phyloP scores from a whole-genome alignment of 2,888 invertebrate genomes.

The Spilosoma lubricipeda region DNA sequence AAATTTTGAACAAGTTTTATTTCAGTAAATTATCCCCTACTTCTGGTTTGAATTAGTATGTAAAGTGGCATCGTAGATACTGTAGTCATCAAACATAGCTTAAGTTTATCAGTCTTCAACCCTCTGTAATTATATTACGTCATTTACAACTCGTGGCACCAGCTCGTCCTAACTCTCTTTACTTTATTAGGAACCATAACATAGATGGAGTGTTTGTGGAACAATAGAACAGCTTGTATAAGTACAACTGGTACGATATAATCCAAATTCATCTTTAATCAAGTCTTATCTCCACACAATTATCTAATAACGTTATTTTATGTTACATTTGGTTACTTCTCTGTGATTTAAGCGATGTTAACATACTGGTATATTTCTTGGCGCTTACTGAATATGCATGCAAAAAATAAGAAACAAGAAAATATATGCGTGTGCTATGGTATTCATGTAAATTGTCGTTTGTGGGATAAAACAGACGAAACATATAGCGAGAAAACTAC shows the following conservation, averaged over 20 bases:
- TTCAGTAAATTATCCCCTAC: background rate
- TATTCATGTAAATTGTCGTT: slow-evolving; percentile 35
- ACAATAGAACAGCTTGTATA: background rate
- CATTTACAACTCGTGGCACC: slow-evolving; percentile 12
- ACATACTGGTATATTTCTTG: slow-evolving; percentile 34
- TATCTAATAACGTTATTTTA: slow-evolving; percentile 36
- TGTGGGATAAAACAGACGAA: slow-evolving; percentile 20
- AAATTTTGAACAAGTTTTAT: background rate
- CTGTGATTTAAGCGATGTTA: slow-evolving; percentile 53
- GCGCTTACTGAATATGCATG: slow-evolving; percentile 27
- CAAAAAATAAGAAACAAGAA: slow-evolving; percentile 27
- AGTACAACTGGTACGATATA: slow-evolving; percentile 27
- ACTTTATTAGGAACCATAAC: slow-evolving; percentile 7
- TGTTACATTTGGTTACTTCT: slow-evolving; percentile 38
- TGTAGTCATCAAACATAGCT: slow-evolving; percentile 7
- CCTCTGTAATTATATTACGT: slow-evolving; percentile 10
- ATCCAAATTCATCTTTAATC: slow-evolving; percentile 29
- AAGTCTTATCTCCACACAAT: slow-evolving; percentile 22
- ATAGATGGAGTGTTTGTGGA: background rate
- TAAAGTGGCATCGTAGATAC: background rate
- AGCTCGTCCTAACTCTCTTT: slow-evolving; percentile 4
- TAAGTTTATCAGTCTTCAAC: slow-evolving; percentile 17
- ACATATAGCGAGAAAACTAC: slow-evolving; percentile 13
- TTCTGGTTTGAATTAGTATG: slow-evolving; percentile 12
- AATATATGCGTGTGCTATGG: slow-evolving; percentile 35